These are phyloP conservation scores for Dendroctonus ponderosae DNA, from an alignment of 1,140 invertebrate species.

Conservation along the genomic window DNA sequence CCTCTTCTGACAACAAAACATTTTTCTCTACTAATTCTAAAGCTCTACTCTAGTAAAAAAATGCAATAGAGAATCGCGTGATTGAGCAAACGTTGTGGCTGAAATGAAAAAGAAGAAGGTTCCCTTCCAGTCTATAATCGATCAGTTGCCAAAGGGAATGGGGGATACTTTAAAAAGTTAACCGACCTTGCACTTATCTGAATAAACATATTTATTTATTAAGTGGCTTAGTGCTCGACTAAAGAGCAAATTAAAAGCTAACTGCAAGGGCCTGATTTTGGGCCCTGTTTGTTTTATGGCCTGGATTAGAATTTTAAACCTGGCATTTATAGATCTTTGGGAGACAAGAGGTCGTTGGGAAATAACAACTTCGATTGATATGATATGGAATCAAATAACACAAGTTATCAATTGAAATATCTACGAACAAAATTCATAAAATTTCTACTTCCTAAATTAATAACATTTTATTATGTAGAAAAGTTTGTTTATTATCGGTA, in stretches of 20 bases:
- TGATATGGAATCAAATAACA: slow-evolving; percentile 2
- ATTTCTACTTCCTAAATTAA: no score
- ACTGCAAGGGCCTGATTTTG: slow-evolving; percentile 32
- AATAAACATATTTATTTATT: slow-evolving; percentile 35
- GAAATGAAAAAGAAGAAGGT: no score
- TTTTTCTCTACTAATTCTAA: no score
- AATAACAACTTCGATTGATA: slow-evolving; percentile 27
- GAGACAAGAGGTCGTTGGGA: slow-evolving; percentile 27
- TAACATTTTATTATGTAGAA: no score
- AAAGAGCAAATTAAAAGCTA: slow-evolving; percentile 32
- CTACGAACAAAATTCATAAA: no score
- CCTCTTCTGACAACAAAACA: no score
- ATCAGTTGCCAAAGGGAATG: neutral
- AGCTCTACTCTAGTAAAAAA: no score
- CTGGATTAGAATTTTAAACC: slow-evolving; percentile 32
- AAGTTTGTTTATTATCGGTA: no score
- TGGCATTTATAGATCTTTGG: slow-evolving; percentile 30
- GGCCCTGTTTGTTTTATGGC: slow-evolving; percentile 30
- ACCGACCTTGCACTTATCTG: slow-evolving; percentile 27
- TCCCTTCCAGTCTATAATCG: no score
- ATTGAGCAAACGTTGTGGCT: no score
- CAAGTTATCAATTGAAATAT: no score
- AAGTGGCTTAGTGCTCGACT: slow-evolving; percentile 24
- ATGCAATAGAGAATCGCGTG: no score
- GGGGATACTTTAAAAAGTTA: slow-evolving; percentile 30